phyloP scores from a whole-genome alignment of 2,113 vertebrate species.

The Pituophis catenifer region DNA sequence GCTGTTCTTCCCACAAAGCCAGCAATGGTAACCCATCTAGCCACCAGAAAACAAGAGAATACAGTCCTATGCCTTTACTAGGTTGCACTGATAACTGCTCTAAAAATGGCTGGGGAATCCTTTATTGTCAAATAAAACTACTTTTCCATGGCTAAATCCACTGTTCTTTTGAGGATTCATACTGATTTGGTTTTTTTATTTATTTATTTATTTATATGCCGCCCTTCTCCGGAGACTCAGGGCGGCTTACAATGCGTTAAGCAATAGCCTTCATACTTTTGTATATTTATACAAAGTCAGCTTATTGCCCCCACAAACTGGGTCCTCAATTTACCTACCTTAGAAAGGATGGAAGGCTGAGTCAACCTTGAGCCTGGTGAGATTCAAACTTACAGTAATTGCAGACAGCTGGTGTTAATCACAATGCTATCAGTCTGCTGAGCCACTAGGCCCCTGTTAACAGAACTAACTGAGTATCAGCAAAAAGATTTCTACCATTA shows the following conservation, averaged over 20 bases:
- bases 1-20: conserved; percentile 90
- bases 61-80: not conserved
- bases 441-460: not conserved
- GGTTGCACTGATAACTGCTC: not conserved
- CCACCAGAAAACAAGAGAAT: conserved; percentile 21
- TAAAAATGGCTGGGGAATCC: not conserved
- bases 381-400: too few relatives aligned
- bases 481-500: not conserved
- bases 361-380: too few relatives aligned
- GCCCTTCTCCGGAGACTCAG: too few relatives aligned
- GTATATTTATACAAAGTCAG: too few relatives aligned
- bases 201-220: too few relatives aligned
- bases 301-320: too few relatives aligned
- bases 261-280: too few relatives aligned
- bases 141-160: not conserved
- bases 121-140: not conserved
- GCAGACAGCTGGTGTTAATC: too few relatives aligned
- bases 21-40: conserved; percentile 88
- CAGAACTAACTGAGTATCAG: not conserved
- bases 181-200: not conserved
- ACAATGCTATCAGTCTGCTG: too few relatives aligned
- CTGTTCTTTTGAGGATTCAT: not conserved
- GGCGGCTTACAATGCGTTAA: too few relatives aligned
- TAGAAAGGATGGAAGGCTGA: too few relatives aligned
- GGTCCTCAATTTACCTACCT: too few relatives aligned